Evolutionary conservation across 2,797 vertebrate species (phyloP), one percentile per base, ranked within the genome.

Genomic region (Notolepis coatsorum): DNA sequence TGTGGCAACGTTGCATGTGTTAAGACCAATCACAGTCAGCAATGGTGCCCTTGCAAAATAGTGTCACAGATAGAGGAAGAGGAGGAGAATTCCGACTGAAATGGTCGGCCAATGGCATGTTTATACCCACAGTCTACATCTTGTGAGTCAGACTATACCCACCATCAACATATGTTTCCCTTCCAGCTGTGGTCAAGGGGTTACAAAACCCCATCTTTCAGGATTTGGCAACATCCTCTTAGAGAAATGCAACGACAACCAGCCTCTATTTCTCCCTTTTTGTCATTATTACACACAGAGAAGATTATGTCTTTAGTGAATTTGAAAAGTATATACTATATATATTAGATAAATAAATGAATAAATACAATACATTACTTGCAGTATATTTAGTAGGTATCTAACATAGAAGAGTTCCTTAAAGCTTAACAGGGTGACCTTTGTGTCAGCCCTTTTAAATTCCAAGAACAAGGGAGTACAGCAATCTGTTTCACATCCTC

Each of bases 171-270:
- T 72, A 75, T 75, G 77, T 77, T 80, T 87, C 84, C 78, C 85
- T 75, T 79, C 54, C 65, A 12, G 56, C 76, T 80, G 71, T 62
- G 72, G 77, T 64, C 61, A 49, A 35, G 61, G 56, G 75, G 86
- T 85, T 71, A 81, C 65, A 76, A 82, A 43, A 90, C 57, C 7
- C 57, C 49, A 62, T 65, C 77, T 57, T 73, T 75, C 76, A 79
- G 63, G 69, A 84, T 90, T 89, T 84, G 38, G 87, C 86, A 92
- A 91, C 59, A 84, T 84, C 87, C 85, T 82, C 48, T 25, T 64
- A 62, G 70, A 8, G 28, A 30, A 65, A 53, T 6, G 28, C 49
- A 47, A 64, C 64, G 46, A 68, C 59, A 68, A 72, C 54, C 20
- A 7, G 1, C 30, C 56, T 33, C 39, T 13, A 25, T 76, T 85